Evolutionary conservation across 2,797 vertebrate species (phyloP).

Genomic region (Pseudocheirus occidentalis): DNA sequence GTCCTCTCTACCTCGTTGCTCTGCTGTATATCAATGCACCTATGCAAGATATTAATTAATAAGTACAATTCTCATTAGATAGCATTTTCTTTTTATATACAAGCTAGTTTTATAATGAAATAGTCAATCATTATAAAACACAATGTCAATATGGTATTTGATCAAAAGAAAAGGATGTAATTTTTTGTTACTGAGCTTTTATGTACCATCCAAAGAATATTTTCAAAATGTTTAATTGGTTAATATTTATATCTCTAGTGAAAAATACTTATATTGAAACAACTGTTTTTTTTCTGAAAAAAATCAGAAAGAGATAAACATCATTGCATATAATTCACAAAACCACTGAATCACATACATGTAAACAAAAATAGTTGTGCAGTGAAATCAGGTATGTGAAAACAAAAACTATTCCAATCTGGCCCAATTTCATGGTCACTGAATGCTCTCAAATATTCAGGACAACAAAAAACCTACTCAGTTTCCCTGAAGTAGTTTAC

Average conservation of each 20-base stretch:
- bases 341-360: slow-evolving; percentile 5
- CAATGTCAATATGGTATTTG: slow-evolving; percentile 29
- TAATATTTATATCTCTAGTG: slow-evolving; percentile 33
- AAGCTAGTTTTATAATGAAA: neutral
- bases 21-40: slow-evolving; percentile 99
- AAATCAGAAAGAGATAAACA: slow-evolving; percentile 27
- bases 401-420: slow-evolving; percentile 25
- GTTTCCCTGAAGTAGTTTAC: neutral
- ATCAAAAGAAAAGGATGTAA: slow-evolving; percentile 25
- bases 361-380: neutral
- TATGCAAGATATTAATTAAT: slow-evolving; percentile 76
- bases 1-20: slow-evolving; percentile 99
- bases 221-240: slow-evolving; percentile 33
- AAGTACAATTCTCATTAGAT: slow-evolving; percentile 46
- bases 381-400: slow-evolving; percentile 28
- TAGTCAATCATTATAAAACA: neutral
- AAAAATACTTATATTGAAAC: slow-evolving; percentile 36
- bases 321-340: neutral
- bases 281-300: slow-evolving; percentile 47
- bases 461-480: neutral
- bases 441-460: neutral
- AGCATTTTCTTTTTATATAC: neutral
- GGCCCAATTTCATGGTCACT: slow-evolving; percentile 2
- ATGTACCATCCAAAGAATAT: neutral
- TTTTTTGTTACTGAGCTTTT: slow-evolving; percentile 29